phyloP scores from a whole-genome alignment of 2,113 vertebrate genomes.

The Bagarius yarrelli region DNA sequence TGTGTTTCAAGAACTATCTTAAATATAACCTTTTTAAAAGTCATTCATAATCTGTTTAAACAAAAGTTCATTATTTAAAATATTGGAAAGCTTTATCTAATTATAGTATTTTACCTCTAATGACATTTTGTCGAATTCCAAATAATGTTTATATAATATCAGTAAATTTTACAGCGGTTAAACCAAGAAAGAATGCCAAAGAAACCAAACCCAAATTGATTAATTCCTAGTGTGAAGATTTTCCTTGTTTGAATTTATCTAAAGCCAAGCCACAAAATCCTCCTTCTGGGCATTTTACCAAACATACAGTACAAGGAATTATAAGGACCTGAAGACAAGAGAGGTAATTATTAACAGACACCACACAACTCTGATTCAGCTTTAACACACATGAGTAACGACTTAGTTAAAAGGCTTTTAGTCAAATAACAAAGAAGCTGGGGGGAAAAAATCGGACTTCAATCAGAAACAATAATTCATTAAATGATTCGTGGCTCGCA shows the following conservation, averaged over 20 bases:
- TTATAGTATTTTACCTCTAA: background rate
- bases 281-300: constrained; percentile 53
- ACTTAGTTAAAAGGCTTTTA: constrained; percentile 51
- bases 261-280: constrained; percentile 58
- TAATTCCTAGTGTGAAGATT: constrained; percentile 11
- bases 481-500: background rate
- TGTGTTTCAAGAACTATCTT: too few species aligned
- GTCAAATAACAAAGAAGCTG: constrained; percentile 22
- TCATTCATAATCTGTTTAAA: too few species aligned
- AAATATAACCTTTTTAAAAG: too few species aligned
- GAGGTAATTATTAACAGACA: constrained; percentile 60
- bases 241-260: background rate
- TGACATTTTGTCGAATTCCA: background rate
- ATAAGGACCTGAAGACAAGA: constrained; percentile 48
- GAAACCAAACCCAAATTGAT: constrained; percentile 16
- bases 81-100: background rate
- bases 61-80: too few species aligned
- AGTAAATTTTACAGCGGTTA: background rate
- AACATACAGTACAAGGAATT: constrained; percentile 59
- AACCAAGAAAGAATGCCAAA: constrained; percentile 3
- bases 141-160: background rate
- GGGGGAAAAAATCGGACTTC: constrained; percentile 21
- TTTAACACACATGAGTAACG: constrained; percentile 54
- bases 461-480: constrained; percentile 29
- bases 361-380: constrained; percentile 58